Evolutionary conservation across 2,888 invertebrate species (phyloP), one percentile per base, ranked within the genome.

Genomic region (Aelia acuminata): DNA sequence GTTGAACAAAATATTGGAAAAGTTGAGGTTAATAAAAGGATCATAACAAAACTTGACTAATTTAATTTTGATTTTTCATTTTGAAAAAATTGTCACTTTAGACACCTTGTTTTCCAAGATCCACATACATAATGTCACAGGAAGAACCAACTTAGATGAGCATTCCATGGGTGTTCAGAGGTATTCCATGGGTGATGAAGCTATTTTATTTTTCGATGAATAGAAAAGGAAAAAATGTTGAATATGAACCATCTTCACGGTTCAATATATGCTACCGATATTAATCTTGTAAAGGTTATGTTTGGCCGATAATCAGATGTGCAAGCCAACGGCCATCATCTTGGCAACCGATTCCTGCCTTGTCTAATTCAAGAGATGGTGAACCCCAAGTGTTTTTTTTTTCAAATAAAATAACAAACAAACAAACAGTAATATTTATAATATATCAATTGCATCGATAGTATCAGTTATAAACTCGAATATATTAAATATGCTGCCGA

Each of bases 251-350:
- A 63, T n/a, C 35, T 26, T 48, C n/a, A 35, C 15, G 70, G 47
- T 35, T 48, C 49, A 8, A 15, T 39, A 84, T 84, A 84, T 22
- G 39, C 3, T 11, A n/a, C 84, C 26, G 43, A 43, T 11, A 57
- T 57, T 57, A 57, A 57, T 22, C 26, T 57, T 57, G 57, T 57
- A 57, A 57, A 22, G 57, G 13, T 57, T 57, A 57, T 57, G 57
- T 26, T 57, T 57, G 57, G 57, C 26, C 13, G 57, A 26, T 26
- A n/a, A 57, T 57, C 57, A 57, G 26, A 57, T 26, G 11, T 3
- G 0, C 1, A 57, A 10, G 63, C 63, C 63, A 63, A 63, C 63
- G 2, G 18, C 31, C 15, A 63, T 31, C 63, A 31, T 15, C 31
- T 31, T 63, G 63, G 63, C 63, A 63, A 63, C 31, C 15, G 63